phyloP scores from a whole-genome alignment of 2,888 invertebrate species.

The Scaptomyza reducta region DNA sequence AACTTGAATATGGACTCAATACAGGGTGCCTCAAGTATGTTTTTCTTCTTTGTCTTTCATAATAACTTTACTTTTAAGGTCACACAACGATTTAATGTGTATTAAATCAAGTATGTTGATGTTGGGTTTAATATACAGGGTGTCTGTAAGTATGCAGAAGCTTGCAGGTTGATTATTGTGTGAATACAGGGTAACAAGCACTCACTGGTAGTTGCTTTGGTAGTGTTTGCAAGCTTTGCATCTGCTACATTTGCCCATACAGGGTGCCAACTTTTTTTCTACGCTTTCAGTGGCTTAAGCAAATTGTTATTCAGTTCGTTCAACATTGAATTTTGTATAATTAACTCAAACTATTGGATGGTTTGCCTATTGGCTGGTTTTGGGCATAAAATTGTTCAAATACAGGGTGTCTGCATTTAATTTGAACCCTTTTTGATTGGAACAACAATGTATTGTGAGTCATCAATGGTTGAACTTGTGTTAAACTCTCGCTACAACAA shows the following conservation, averaged over 20 bases:
- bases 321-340: no score
- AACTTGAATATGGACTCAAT: constrained; percentile 60
- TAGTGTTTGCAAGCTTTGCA: no score
- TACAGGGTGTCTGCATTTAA: neutral
- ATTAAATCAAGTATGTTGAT: constrained; percentile 40
- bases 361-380: no score
- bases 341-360: no score
- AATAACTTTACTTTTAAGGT: constrained; percentile 24
- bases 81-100: constrained; percentile 30
- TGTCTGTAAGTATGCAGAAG: neutral
- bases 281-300: neutral
- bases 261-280: neutral
- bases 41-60: neutral
- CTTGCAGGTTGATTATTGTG: no score
- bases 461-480: no score
- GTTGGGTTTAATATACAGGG: constrained; percentile 6
- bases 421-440: no score
- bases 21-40: constrained; percentile 62
- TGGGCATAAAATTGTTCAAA: neutral
- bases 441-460: no score
- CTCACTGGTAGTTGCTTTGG: no score
- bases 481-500: no score
- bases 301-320: neutral
- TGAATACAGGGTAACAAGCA: no score
- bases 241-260: neutral